Evolutionary conservation across 2,797 vertebrate genomes (phyloP), one percentile per base, ranked within the genome.

Genomic region (Rhinogobio ventralis): DNA sequence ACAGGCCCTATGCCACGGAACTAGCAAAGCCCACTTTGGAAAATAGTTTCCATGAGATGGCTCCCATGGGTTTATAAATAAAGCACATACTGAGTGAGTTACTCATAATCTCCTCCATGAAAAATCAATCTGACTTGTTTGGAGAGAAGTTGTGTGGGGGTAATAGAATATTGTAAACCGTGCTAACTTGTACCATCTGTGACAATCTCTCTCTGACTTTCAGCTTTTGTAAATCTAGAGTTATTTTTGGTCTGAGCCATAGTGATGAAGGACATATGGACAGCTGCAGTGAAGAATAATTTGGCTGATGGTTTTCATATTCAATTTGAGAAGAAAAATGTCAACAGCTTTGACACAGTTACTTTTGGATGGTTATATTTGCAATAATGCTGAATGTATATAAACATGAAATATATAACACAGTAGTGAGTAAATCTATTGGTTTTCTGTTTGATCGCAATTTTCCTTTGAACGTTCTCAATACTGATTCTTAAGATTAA

Each of bases 1-100:
- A 78, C 53, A 81, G 73, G 33, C 60, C 39, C 67, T 85, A 33
- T 85, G 83, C 83, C 83, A 85, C 86, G 84, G 64, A 87, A 69
- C 86, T 88, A 80, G 86, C 86, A 83, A 81, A 85, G 81, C 79
- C 73, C 39, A 49, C 67, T 39, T 71, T 79, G 88, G 78, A 85
- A 89, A 88, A 89, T 89, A 87, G 76, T 89, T 89, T 89, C 87
- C 86, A 86, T 85, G 81, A 85, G 83, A 89, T 85, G 82, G 71
- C 86, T 89, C 81, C 89, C 86, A 85, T 86, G 85, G 74, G 86
- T 84, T 88, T 88, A 89, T 88, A 88, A 90, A 89, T 90, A 90
- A 84, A 87, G 76, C 62, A 49, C 86, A 90, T 90, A 83, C 85
- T 87, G 86, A 88, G 78, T 79, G 77, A 76, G 85, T 89, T 88